Evolutionary conservation across 2,888 invertebrate genomes (phyloP).

Genomic region (Junonia oenone): DNA sequence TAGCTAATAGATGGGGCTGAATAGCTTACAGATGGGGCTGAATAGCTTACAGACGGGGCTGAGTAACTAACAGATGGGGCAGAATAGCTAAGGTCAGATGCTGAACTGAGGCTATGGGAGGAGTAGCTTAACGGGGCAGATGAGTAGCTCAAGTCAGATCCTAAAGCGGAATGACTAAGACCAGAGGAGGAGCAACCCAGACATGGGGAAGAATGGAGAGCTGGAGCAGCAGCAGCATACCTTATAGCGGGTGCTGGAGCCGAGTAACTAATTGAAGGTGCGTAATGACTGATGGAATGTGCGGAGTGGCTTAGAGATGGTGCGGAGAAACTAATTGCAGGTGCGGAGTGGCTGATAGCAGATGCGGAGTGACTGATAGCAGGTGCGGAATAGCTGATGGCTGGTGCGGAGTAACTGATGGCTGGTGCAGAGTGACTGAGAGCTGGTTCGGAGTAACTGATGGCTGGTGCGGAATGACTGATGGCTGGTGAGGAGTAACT

Average conservation of each 20-base stretch:
- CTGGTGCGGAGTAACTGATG: conserved; percentile 3
- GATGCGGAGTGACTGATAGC: conserved; percentile 1
- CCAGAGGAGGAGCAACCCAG: background rate
- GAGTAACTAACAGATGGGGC: conserved; percentile 13
- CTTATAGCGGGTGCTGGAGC: conserved; percentile 10
- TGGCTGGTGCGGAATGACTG: conserved; percentile 15
- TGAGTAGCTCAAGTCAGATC: too few relatives aligned
- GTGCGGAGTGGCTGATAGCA: conserved; percentile 17
- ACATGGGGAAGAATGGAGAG: conserved; percentile 12
- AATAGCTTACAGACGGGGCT: conserved; percentile 3
- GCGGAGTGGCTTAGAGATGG: conserved; percentile 20
- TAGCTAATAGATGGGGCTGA: conserved; percentile 14
- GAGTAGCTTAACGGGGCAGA: too few relatives aligned
- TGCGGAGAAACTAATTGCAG: background rate
- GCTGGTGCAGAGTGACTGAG: conserved; percentile 9
- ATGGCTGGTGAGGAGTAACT: conserved; percentile 24
- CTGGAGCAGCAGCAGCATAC: conserved; percentile 18
- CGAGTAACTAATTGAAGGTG: conserved; percentile 19
- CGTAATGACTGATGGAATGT: background rate
- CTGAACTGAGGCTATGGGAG: too few relatives aligned
- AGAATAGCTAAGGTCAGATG: too few relatives aligned
- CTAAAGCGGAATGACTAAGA: conserved; percentile 16
- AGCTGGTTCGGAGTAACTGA: conserved; percentile 18
- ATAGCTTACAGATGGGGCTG: conserved; percentile 18
- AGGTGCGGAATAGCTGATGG: conserved; percentile 7